Evolutionary conservation across 2,113 vertebrate species (phyloP).

Genomic region (Pitta sordida): DNA sequence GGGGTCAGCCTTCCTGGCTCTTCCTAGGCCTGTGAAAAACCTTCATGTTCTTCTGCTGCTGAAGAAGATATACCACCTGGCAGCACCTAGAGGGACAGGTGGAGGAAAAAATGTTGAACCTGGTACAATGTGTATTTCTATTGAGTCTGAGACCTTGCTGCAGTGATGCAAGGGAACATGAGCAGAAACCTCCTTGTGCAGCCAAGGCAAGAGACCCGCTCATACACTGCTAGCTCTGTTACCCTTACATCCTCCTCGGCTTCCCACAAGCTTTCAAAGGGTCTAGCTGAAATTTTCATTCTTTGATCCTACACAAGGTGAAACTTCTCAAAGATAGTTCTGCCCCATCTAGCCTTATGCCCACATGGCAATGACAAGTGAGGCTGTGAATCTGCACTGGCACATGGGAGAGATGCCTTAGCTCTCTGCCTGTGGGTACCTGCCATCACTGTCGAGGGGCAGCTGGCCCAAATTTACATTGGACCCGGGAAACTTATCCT

Average conservation of each 20-base stretch:
- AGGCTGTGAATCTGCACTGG: fast-evolving
- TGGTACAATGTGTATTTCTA: background rate
- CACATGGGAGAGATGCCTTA: background rate
- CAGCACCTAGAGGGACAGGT: background rate
- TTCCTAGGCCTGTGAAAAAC: background rate
- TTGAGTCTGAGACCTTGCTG: background rate
- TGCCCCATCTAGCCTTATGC: background rate
- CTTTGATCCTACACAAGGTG: background rate
- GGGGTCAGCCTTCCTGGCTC: background rate
- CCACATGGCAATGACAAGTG: background rate
- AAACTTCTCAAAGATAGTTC: background rate
- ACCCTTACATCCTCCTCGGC: background rate
- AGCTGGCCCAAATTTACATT: fast-evolving
- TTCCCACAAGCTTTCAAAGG: background rate
- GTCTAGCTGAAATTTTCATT: background rate
- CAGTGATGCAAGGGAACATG: background rate
- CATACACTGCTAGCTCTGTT: background rate
- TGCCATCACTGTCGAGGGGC: fast-evolving
- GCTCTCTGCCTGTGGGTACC: fast-evolving
- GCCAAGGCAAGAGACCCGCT: background rate
- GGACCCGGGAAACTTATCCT: background rate
- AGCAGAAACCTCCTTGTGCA: background rate
- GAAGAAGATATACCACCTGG: background rate
- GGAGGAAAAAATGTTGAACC: background rate
- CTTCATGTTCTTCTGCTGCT: background rate